These are phyloP conservation scores for Branchipolynoe longqiensis DNA, from an alignment of 2,888 invertebrate genomes.

Conservation along the genomic window DNA sequence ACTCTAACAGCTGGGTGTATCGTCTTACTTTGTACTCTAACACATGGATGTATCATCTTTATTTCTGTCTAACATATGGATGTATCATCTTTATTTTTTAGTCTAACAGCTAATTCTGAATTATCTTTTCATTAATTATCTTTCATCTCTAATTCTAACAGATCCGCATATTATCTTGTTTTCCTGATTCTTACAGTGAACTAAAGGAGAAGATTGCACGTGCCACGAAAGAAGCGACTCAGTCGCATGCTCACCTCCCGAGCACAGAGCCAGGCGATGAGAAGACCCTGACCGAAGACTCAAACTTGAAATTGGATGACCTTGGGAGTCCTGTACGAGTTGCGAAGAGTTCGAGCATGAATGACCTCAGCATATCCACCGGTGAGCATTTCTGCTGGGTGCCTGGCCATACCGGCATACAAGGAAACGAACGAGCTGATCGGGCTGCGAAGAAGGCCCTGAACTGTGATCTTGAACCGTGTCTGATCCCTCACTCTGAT, in stretches of 20 bases:
- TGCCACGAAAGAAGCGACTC: conserved; percentile 67
- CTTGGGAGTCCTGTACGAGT: neutral
- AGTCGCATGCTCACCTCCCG: neutral
- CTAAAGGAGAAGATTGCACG: conserved; percentile 69
- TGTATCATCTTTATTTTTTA: neutral
- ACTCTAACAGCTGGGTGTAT: too few species aligned
- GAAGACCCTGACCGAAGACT: conserved; percentile 51
- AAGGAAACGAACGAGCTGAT: too few species aligned
- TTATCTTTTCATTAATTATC: neutral
- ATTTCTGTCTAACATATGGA: too few species aligned
- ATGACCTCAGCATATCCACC: conserved; percentile 53
- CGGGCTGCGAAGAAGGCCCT: too few species aligned
- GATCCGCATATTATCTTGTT: neutral
- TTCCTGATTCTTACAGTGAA: conserved; percentile 66
- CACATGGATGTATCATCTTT: too few species aligned
- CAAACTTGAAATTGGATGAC: conserved; percentile 60
- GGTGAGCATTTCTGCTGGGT: neutral
- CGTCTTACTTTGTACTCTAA: too few species aligned
- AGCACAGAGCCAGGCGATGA: neutral
- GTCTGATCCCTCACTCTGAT: too few species aligned
- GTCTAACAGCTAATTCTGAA: too few species aligned
- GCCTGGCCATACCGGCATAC: too few species aligned
- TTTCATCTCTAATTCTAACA: neutral
- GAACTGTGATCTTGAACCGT: too few species aligned
- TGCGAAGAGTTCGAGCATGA: conserved; percentile 54